These are phyloP conservation scores for Hyles lineata DNA, from an alignment of 2,888 invertebrate species.

Conservation along the genomic window DNA sequence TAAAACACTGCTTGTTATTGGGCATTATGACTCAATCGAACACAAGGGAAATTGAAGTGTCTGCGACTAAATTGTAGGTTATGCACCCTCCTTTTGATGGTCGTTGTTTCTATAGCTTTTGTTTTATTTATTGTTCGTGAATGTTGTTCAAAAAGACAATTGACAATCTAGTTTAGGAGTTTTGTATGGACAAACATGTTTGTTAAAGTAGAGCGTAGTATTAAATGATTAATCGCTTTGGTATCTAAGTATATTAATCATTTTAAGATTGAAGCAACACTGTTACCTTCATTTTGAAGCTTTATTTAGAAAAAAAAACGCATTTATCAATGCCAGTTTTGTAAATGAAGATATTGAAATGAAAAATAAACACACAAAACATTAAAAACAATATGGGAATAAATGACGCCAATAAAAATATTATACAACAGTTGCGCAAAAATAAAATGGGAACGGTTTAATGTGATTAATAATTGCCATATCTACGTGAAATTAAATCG, in stretches of 20 bases:
- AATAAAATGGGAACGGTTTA: neutral
- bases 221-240: neutral
- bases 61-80: conserved; percentile 74
- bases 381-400: neutral
- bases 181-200: too few species aligned
- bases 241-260: neutral
- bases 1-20: conserved; percentile 64
- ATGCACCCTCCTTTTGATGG: conserved; percentile 51
- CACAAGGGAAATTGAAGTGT: conserved; percentile 68
- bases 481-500: conserved; percentile 68
- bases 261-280: too few species aligned
- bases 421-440: conserved; percentile 2
- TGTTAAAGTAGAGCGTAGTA: too few species aligned
- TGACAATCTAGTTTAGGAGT: neutral
- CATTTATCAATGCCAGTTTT: too few species aligned
- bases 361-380: neutral
- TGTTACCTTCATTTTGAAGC: neutral
- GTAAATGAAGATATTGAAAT: neutral
- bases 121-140: conserved; percentile 29
- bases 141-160: conserved; percentile 27
- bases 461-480: conserved; percentile 25
- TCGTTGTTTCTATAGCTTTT: conserved; percentile 14
- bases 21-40: conserved; percentile 80
- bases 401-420: neutral
- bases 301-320: neutral